Base-by-base conservation (phyloP, 2,888 invertebrate species). In the Nematopogon swammerdamellus region DNA sequence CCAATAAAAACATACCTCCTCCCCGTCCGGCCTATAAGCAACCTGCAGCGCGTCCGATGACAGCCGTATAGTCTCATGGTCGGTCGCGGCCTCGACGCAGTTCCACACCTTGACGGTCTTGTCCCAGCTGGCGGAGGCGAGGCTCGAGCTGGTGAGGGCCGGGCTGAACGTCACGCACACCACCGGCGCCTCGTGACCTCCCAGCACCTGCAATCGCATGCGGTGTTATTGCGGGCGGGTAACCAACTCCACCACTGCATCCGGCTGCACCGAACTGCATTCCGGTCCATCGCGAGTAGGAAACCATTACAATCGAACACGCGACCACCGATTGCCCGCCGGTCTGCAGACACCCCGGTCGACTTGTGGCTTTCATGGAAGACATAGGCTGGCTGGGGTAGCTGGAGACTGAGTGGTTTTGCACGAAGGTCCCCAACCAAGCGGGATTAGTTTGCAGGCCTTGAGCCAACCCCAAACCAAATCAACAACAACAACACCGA, bases 111-210 rank as follows among this genome's bases (percentile, higher is more conserved):
- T 36, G 2, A 97, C 77, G 0, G 94, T 92, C 70, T 91, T 91
- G 73, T 99, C 99, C 97, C 98, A 98, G 18, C 96, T 95, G 2
- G 87, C 90, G 0, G 96, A 95, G 0, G 87, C 91, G 43, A 98
- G 71, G 1, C 86, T 82, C 0, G 91, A 87, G 55, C 91, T 91
- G 0, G 86, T 77, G 1, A 85, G 65, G 6, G 73, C 77, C 0
- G 94, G 92, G 53, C 85, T 89, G 71, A 99, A 97, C 0, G 87
- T 82, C 1, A 99, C 64, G 51, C 88, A 83, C 0, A 89, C 86
- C 2, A 99, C 90, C 1, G 97, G 97, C 1, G 93, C 97, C 68
- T 93, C 92, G 64, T 99, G 99, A 0, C 98, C 98, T 45, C 89
- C 85, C 54, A 98, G 72, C 45, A 93, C 85, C 86, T 87, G 60